Evolutionary conservation across 2,888 invertebrate genomes (phyloP).

Genomic region (Tenthredo livida): DNA sequence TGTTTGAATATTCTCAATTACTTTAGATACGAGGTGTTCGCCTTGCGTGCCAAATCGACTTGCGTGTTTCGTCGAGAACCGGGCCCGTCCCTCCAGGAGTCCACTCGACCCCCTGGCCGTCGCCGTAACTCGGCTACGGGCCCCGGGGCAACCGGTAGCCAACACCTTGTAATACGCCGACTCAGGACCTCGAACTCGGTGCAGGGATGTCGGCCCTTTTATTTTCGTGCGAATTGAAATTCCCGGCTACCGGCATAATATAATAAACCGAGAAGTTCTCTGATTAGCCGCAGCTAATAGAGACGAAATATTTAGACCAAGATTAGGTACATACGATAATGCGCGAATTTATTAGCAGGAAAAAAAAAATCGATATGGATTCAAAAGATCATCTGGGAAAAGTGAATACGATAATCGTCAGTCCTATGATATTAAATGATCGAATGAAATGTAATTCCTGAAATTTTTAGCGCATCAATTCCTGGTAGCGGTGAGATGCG

Average conservation of each 20-base stretch:
- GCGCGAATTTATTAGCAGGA: background rate
- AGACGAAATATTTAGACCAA: background rate
- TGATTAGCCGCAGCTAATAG: conserved; percentile 21
- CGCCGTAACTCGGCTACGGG: conserved; percentile 36
- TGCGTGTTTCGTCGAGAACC: conserved; percentile 32
- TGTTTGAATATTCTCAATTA: conserved; percentile 49
- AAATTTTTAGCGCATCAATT: background rate
- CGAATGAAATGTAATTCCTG: background rate
- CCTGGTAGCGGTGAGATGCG: background rate
- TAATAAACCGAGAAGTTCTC: background rate
- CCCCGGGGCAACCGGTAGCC: conserved; percentile 49
- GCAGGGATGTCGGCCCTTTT: background rate
- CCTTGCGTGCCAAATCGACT: conserved; percentile 47
- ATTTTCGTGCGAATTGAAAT: conserved; percentile 11
- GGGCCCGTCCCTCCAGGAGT: conserved; percentile 39
- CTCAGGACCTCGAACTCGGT: conserved; percentile 19
- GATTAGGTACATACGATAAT: background rate
- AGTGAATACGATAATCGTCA: too few species aligned
- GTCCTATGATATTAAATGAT: too few species aligned
- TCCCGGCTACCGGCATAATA: background rate
- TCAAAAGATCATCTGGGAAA: background rate
- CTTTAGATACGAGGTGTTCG: conserved; percentile 49
- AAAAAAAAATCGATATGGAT: background rate
- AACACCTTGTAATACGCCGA: conserved; percentile 50
- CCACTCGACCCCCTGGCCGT: conserved; percentile 48